Base-by-base conservation (phyloP, 2,113 vertebrate species). In the Ciconia maguari region DNA sequence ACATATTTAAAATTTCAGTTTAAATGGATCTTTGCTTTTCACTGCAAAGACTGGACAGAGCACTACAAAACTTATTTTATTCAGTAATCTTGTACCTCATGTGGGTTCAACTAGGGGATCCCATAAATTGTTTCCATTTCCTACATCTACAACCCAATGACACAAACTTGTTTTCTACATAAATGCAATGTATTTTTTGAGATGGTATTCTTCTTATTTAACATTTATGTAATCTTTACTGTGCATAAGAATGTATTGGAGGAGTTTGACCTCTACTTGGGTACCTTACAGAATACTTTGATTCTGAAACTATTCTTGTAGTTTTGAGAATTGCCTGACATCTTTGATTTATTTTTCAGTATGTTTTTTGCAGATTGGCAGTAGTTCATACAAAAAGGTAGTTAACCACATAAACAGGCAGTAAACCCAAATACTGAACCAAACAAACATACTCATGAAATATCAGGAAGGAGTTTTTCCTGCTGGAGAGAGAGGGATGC, bases 171-270 rank as follows among this genome's bases (percentile, higher is more conserved):
- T 74, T 91, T 93, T 78, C 74, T 80, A 54, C 32, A 55, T 70
- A 85, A 91, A 91, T 42, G 62, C 42, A 95, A 90, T 80, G 70
- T 30, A 77, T 61, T 95, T 96, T 93, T 93, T 62, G n/a, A 87
- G 83, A 84, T 26, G 38, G 81, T 36, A 80, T 94, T 93, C 55
- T 68, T 62, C 65, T 87, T 94, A 74, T 90, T 94, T 96, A 89
- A 83, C 34, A 83, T 89, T 75, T 42, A 77, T 68, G 38, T 71
- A 93, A 93, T 94, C 90, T 41, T 41, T 52, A 32, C 51, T 75
- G 54, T 93, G 89, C 13, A 58, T 76, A 66, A 70, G 42, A 61
- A 57, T 64, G 34, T 87, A 92, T 52, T 84, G 91, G 16, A 89
- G 82, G 44, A 94, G 34, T 88, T 49, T 64, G 91, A 61, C 85